Base-by-base conservation (phyloP, 92 coral and sea anemone genomes). In the Pocillopora meandrina region DNA sequence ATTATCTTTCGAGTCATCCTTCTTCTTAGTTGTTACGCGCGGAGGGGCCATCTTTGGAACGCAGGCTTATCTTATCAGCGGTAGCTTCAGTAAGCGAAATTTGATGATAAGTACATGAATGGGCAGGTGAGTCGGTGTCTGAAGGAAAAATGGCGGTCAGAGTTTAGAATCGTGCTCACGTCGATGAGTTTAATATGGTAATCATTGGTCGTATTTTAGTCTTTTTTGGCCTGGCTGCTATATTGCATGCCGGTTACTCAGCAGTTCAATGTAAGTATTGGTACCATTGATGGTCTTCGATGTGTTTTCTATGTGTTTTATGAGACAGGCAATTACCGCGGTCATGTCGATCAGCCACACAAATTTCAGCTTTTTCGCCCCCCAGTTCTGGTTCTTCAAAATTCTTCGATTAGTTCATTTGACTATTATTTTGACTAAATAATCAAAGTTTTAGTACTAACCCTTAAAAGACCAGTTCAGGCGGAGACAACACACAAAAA, bases 201-300 rank as follows among this genome's bases (percentile, higher is more conserved):
- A 87, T 95, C 75, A 71, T 94, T n/a, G 99, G 99, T 35, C 95
- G 96, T 72, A 82, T 94, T 61, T 84, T 96, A 85, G 99, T 96
- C 55, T 85, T 93, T 61, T 52, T 94, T 92, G 99, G 99, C 47
- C 79, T 96, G 85, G 87, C 90, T 60, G 95, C 95, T 47, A 96
- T 96, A 81, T 85, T 96, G 8, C 99, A 96, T 60, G 99, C 99
- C 10, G 99, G 99, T n/a, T 96, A 96, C 80, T 96, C 99, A 9
- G 98, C 99, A 60, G 99, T 94, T 79, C 99, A 96, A 84, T 96
- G 99, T 96, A 84, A 91, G 98, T 88, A 42, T 62, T 26, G 31
- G 31, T 26, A 19, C 56, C 11, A 9, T 1, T 68, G 59, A 72
- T 65, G 23, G 31, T 18, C 33, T n/a, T 65, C 14, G 14, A 33